phyloP scores from a whole-genome alignment of 2,113 vertebrate species.

The Meriones unguiculatus region DNA sequence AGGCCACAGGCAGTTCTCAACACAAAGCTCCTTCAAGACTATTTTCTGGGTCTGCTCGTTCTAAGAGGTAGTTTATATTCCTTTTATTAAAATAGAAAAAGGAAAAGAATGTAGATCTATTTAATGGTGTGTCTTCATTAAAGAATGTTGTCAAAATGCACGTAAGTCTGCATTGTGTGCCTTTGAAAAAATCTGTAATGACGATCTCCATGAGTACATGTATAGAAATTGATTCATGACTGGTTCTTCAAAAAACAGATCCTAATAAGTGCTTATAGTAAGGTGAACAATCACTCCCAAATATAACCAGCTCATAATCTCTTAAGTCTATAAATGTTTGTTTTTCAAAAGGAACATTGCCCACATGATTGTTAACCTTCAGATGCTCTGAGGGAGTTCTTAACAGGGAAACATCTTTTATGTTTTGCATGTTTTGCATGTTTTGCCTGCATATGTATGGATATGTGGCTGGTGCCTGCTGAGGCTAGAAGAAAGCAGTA shows the following conservation, averaged over 20 bases:
- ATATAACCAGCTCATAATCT: not conserved
- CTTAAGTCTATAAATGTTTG: not conserved
- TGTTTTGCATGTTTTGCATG: too few species aligned
- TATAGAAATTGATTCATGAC: not conserved
- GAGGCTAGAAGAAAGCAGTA: not conserved
- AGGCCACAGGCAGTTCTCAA: slow-evolving; percentile 30
- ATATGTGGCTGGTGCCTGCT: not conserved
- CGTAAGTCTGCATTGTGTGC: not conserved
- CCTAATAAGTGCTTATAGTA: not conserved
- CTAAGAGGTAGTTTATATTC: not conserved
- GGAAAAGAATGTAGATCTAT: not conserved
- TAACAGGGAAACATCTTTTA: not conserved
- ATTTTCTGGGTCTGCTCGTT: slow-evolving; percentile 32
- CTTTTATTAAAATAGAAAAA: slow-evolving; percentile 33
- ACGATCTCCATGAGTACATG: not conserved
- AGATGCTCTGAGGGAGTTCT: not conserved
- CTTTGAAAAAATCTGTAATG: not conserved
- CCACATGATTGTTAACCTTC: not conserved
- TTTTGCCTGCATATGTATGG: not conserved
- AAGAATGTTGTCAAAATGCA: not conserved
- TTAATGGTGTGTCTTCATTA: not conserved
- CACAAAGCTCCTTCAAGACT: not conserved
- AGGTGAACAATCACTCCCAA: not conserved
- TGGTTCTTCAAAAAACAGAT: not conserved
- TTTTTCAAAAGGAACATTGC: not conserved